Base-by-base conservation (phyloP, 2,888 invertebrate genomes). In the Seladonia tumulorum region DNA sequence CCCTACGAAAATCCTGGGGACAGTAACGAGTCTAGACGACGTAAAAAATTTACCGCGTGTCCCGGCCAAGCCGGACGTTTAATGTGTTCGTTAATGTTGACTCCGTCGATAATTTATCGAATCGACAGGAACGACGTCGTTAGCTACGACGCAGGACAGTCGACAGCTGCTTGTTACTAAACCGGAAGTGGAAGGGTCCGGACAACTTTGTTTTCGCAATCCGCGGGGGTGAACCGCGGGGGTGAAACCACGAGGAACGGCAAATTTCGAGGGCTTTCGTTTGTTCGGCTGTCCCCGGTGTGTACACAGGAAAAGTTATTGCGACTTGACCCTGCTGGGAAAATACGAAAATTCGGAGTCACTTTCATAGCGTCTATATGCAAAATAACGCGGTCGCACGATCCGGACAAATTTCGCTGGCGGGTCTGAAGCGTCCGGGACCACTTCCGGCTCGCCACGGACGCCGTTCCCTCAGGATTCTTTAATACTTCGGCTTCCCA, bases 271-370 rank as follows among this genome's bases (percentile, higher is more conserved):
- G 3, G 8, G 53, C 18, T 66, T 66, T 18, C 18, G 66, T 66
- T 66, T 66, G 18, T 66, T 66, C 66, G 14, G 5, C 2, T 12
- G 60, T 25, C 25, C 16, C 14, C 16, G 29, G 39, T 29, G n/a
- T 47, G 25, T 70, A 35, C 22, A 16, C 25, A 14, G 4, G 39
- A 14, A 57, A 8, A 53, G 66, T 79, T 74, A 45, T 66, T 60
- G 45, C 72, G 53, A 63, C 16, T 5, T 63, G 39, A 10, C 29
- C 47, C 22, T 25, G 49, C 71, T 75, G 79, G 22, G 71, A 53
- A 74, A 82, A 74, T 74, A 83, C 18, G 78, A 70, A 78, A 82
- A 70, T 82, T 29, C 68, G 22, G 35, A 0, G n/a, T 25, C 45
- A 18, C 14, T 74, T 82, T 78, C 53, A 81, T 73, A 78, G 78